Percentiles rank a stretch among this genome's conserved stretches.
phyloP scores from a whole-genome alignment of 1,140 invertebrate genomes.

The Drosophila truncata region DNA sequence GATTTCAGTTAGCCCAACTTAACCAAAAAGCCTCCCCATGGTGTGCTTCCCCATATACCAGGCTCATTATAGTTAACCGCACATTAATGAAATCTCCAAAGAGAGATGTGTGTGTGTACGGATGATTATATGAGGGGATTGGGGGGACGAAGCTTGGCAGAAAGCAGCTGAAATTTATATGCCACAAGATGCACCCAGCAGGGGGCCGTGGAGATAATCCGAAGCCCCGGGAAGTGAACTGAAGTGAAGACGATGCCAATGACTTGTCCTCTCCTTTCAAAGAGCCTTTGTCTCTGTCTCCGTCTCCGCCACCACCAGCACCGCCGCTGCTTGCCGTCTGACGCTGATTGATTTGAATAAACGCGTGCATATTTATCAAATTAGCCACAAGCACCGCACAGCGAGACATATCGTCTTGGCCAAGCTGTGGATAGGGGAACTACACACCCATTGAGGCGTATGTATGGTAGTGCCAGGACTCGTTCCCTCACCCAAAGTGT shows the following conservation, averaged over 20 bases:
- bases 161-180: slow-evolving; percentile 71
- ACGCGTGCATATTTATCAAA: slow-evolving; percentile 82
- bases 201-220: slow-evolving; percentile 15
- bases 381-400: slow-evolving; percentile 69
- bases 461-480: slow-evolving; percentile 14
- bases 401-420: slow-evolving; percentile 35
- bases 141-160: not conserved
- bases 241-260: slow-evolving; percentile 25
- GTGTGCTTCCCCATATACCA: slow-evolving; percentile 23
- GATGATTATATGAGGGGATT: slow-evolving; percentile 17
- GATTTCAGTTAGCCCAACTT: slow-evolving; percentile 35
- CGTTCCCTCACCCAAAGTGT: slow-evolving; percentile 57
- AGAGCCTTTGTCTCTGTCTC: not conserved
- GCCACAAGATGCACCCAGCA: slow-evolving; percentile 55
- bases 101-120: slow-evolving; percentile 31
- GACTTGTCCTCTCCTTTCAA: slow-evolving; percentile 28
- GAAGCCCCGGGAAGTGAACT: slow-evolving; percentile 8
- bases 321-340: slow-evolving; percentile 37
- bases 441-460: slow-evolving; percentile 9
- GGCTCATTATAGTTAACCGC: slow-evolving; percentile 78
- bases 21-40: slow-evolving; percentile 31
- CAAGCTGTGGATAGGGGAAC: slow-evolving; percentile 13
- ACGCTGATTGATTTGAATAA: slow-evolving; percentile 84
- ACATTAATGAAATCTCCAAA: slow-evolving; percentile 76
- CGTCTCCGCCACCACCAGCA: not conserved